These are phyloP conservation scores for Marronus borbonicus DNA, from an alignment of 2,888 invertebrate species.

Conservation along the genomic window DNA sequence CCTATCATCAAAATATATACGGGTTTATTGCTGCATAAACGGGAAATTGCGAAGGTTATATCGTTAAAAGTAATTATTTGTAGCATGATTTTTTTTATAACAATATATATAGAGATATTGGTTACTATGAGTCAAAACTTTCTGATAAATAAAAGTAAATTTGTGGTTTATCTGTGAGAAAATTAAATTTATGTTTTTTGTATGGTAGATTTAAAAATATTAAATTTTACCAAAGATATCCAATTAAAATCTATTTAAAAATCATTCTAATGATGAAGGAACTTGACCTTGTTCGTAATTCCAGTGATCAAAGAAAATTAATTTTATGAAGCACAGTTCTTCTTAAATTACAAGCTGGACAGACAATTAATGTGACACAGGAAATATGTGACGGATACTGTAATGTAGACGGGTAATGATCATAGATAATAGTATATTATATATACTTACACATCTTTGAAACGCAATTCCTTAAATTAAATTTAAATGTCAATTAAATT, in stretches of 20 bases:
- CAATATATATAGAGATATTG: not conserved
- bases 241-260: too few species aligned
- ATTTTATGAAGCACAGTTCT: slow-evolving; percentile 9
- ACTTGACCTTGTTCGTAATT: slow-evolving; percentile 30
- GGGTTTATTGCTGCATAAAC: slow-evolving; percentile 22
- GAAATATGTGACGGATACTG: not conserved
- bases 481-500: too few species aligned
- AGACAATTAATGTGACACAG: not conserved
- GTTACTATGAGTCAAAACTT: not conserved
- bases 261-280: slow-evolving; percentile 17
- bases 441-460: too few species aligned
- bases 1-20: slow-evolving; percentile 14
- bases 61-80: slow-evolving; percentile 14
- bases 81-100: slow-evolving; percentile 19
- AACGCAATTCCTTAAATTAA: not conserved
- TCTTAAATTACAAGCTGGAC: not conserved
- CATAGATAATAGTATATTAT: slow-evolving; percentile 20
- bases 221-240: too few species aligned
- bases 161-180: too few species aligned
- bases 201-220: too few species aligned
- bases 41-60: slow-evolving; percentile 38
- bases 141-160: too few species aligned
- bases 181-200: too few species aligned
- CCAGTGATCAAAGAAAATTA: slow-evolving; percentile 34
- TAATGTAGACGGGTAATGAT: slow-evolving; percentile 1